Conservation (phyloP, 2,888 invertebrate genomes). For the Drosophila anomelani region DNA sequence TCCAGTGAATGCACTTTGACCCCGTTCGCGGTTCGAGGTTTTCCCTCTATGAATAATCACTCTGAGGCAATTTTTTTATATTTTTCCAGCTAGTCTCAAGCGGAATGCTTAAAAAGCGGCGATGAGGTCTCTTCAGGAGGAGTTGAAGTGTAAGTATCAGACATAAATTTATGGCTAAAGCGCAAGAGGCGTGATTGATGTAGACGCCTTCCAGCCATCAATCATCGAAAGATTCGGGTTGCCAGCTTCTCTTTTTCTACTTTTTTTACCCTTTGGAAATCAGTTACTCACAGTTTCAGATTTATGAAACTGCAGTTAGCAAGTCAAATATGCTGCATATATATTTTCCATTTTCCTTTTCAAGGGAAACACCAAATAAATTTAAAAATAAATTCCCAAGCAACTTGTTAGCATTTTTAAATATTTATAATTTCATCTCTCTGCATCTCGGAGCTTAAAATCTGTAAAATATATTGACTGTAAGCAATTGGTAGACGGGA, state of each 20-base stretch:
- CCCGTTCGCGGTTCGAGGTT: conserved; percentile 29
- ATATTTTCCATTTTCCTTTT: background rate
- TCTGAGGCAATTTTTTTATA: conserved; percentile 10
- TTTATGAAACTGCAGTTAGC: background rate
- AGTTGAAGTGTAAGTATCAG: conserved; percentile 12
- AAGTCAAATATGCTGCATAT: background rate
- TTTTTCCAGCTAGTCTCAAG: conserved; percentile 1
- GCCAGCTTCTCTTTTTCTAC: background rate
- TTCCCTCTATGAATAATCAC: conserved; percentile 54
- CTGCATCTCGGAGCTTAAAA: background rate
- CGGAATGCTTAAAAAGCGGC: conserved; percentile 16
- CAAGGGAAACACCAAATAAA: background rate
- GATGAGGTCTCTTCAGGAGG: background rate
- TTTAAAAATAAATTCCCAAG: background rate
- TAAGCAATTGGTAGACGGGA: background rate
- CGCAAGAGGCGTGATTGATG: conserved; percentile 52
- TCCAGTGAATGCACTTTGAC: conserved; percentile 60
- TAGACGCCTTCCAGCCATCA: conserved; percentile 46
- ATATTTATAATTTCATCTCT: conserved; percentile 1
- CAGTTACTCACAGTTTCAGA: background rate
- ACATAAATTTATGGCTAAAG: conserved; percentile 11
- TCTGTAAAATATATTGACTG: conserved; percentile 7
- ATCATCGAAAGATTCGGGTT: conserved; percentile 48
- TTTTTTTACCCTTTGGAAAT: background rate
- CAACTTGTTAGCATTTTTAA: background rate